Evolutionary conservation across 1,140 invertebrate genomes (phyloP), one percentile per base, ranked within the genome.

Genomic region (Octopus sinensis): DNA sequence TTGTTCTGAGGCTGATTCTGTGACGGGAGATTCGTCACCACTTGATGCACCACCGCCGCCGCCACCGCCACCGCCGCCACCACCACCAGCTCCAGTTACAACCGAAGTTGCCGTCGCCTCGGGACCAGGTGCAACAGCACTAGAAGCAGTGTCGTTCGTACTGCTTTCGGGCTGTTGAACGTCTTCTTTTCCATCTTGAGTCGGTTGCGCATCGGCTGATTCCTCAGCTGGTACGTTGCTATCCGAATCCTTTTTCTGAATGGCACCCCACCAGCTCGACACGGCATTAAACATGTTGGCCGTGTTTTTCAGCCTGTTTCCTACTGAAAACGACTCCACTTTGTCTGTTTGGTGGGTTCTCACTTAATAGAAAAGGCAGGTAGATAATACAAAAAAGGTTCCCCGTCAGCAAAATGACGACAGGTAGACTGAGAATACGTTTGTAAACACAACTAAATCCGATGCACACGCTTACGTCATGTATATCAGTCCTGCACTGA

Each of bases 231-330:
- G 80, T 79, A 84, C 53, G 30, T 30, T 56, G 17, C 81, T 79
- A n/a, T 83, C 84, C 17, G 83, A 83, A n/a, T 83, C 80, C 54
- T 76, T 82, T 80, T 84, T 86, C 79, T 85, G 83, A 52, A 83
- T 84, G 62, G 86, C 87, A 75, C 88, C 88, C 76, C 88, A 84
- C 88, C 88, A 89, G 80, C 83, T 88, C 80, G 87, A 85, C 53
- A 89, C 85, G 76, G 86, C 86, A 82, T 85, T 88, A 82, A 89
- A 89, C 88, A 89, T 89, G 78, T 81, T 85, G 76, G 62, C 62
- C 75, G 82, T 73, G 68, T 13, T 73, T 17, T 73, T 73, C 68
- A 73, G 68, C 68, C 68, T 13, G 68, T 73, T 73, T 13, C 68
- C 68, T 73, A 73, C 80, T 80, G 78, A 73, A 68, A 73, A n/a